Conservation (phyloP, 1,140 invertebrate species). For the Drosophila rufa region DNA sequence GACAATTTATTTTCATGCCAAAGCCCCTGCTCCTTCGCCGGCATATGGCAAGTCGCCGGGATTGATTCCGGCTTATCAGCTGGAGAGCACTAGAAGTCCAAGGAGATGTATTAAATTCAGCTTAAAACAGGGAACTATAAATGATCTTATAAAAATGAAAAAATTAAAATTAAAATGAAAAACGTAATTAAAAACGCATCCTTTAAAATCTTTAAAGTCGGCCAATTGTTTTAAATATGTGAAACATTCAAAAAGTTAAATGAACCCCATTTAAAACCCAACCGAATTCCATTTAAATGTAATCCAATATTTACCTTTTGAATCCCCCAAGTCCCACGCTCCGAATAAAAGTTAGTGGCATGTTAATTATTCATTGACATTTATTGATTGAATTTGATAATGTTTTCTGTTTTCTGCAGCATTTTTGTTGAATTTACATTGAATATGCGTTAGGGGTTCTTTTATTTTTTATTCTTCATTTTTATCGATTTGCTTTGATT, state of each 20-base stretch:
- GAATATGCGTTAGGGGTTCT: conserved; percentile 48
- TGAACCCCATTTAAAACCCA: background rate
- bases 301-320: conserved; percentile 6
- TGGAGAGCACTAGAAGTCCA: background rate
- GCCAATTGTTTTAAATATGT: too few species aligned
- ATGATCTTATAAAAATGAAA: background rate
- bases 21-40: conserved; percentile 3
- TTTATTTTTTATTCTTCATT: conserved; percentile 45
- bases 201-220: too few species aligned
- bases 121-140: background rate
- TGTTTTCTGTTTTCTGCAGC: conserved; percentile 59
- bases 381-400: conserved; percentile 84
- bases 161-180: background rate
- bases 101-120: background rate
- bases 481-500: conserved; percentile 25
- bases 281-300: background rate
- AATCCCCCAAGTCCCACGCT: background rate
- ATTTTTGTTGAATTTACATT: conserved; percentile 67
- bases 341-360: conserved; percentile 16
- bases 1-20: conserved; percentile 77
- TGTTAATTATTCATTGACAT: conserved; percentile 81
- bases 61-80: conserved; percentile 44
- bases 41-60: conserved; percentile 20
- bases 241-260: background rate
- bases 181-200: background rate